These are phyloP conservation scores for Sprattus sprattus DNA, from an alignment of 2,113 vertebrate species.

Conservation along the genomic window DNA sequence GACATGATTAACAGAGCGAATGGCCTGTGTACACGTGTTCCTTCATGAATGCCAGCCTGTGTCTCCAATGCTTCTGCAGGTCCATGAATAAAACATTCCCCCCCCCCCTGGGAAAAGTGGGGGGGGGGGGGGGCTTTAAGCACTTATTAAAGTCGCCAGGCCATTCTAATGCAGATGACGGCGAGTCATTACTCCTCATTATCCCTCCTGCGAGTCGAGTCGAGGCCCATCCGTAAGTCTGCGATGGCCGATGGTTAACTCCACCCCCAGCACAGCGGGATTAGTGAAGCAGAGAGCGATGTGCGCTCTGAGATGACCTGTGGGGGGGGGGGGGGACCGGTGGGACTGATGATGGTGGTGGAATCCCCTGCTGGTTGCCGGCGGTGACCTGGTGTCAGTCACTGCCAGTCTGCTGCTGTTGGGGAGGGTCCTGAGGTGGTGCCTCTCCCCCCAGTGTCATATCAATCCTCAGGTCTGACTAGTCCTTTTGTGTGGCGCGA, in stretches of 20 bases:
- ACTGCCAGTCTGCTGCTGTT: not conserved
- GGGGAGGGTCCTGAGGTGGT: not conserved
- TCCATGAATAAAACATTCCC: conserved; percentile 56
- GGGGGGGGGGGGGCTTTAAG: conserved; percentile 23
- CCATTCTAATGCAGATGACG: conserved; percentile 48
- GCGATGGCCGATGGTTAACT: not conserved
- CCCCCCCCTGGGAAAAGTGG: not conserved
- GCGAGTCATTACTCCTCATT: conserved; percentile 52
- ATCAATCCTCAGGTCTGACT: not conserved
- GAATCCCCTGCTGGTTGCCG: not conserved
- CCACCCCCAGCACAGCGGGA: not conserved
- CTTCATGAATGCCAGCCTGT: conserved; percentile 20
- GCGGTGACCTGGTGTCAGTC: not conserved
- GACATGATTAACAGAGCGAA: conserved; percentile 41
- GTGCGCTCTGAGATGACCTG: not conserved
- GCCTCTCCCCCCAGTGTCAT: not conserved
- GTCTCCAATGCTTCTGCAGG: conserved; percentile 34
- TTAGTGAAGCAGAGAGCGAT: not conserved
- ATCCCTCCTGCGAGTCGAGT: conserved; percentile 27
- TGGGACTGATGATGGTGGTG: not conserved
- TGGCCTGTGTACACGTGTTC: conserved; percentile 31
- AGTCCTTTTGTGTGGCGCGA: not conserved
- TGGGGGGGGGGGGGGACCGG: not conserved
- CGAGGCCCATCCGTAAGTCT: not conserved
- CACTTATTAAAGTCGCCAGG: conserved; percentile 41